Base-by-base conservation (phyloP, 2,113 vertebrate species). In the Nothoprocta pentlandii region DNA sequence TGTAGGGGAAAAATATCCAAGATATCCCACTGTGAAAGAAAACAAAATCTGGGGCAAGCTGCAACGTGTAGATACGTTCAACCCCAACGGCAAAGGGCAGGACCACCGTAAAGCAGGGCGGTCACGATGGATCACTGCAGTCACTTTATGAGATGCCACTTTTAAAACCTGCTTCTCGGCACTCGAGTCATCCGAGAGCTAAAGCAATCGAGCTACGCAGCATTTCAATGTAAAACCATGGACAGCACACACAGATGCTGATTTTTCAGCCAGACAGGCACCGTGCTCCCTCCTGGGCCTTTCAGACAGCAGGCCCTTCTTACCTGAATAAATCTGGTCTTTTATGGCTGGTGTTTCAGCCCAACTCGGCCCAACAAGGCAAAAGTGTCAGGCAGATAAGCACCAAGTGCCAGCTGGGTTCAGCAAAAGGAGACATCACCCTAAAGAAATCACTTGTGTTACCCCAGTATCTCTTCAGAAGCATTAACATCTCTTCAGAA, bases 221-320 rank as follows among this genome's bases (percentile, higher is more conserved):
- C 5, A 4, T 12, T 36, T 36, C 10, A 58, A 58, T 30, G 32
- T 58, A 58, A 32, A 58, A 58, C 9, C 9, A 32, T 17, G 54
- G 54, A 8, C 54, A 32, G 28, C 17, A 32, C 54, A 58, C 28
- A 44, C 1, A 41, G 21, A 44, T 20, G 30, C 2, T 16, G 23
- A 6, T 34, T 44, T 66, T 66, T 41, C 10, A 66, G 63, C 63
- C 39, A 36, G 25, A 70, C 4, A 2, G n/a, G 46, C 49, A 92
- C 16, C 16, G 19, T 1, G 3, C 4, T n/a, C 20, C 34, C 20
- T 63, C 17, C 49, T 46, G 6, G 0, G 0, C 9, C 66, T 71
- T 82, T 64, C 51, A 81, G 32, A 39, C 7, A 80, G 46, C 0
- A 58, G 39, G 3, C 47, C 9, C 21, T 41, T 58, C 39, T 34